Conservation (phyloP, 2,797 vertebrate species). For the Miichthys miiuy region DNA sequence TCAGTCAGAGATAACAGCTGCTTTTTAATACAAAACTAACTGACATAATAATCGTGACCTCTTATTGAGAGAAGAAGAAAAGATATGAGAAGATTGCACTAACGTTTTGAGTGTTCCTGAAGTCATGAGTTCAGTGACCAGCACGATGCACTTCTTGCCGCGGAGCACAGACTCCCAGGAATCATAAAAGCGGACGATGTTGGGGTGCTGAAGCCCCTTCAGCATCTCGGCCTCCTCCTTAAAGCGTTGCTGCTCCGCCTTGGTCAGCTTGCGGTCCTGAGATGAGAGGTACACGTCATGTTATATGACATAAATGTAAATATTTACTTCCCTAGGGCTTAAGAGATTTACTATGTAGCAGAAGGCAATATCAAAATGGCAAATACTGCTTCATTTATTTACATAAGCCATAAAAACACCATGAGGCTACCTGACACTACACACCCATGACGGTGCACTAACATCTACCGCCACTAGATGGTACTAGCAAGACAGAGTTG, state of each 20-base stretch:
- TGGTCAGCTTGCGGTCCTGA: conserved; percentile 96
- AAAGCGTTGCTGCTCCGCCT: conserved; percentile 94
- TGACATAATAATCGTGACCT: not conserved
- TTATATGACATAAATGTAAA: conserved; percentile 9
- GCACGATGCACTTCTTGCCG: conserved; percentile 96
- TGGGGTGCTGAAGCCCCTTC: conserved; percentile 96
- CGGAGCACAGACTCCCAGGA: conserved; percentile 95
- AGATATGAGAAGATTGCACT: conserved; percentile 52
- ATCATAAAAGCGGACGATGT: conserved; percentile 98
- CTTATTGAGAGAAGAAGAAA: not conserved
- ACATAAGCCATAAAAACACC: not conserved
- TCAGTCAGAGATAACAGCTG: not conserved
- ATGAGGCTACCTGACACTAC: not conserved
- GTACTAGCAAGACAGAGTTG: conserved; percentile 59
- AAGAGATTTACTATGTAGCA: not conserved
- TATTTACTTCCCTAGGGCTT: not conserved
- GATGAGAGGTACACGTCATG: conserved; percentile 12
- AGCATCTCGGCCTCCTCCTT: conserved; percentile 98
- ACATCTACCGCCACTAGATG: conserved; percentile 80
- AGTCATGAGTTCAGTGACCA: conserved; percentile 98
- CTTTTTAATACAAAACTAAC: not conserved
- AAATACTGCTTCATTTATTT: conserved; percentile 3
- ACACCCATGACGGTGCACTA: conserved; percentile 20
- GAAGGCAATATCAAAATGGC: not conserved
- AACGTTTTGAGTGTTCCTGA: conserved; percentile 98